Evolutionary conservation across 2,113 vertebrate species (phyloP).

Genomic region (Paraplagusia blochii): DNA sequence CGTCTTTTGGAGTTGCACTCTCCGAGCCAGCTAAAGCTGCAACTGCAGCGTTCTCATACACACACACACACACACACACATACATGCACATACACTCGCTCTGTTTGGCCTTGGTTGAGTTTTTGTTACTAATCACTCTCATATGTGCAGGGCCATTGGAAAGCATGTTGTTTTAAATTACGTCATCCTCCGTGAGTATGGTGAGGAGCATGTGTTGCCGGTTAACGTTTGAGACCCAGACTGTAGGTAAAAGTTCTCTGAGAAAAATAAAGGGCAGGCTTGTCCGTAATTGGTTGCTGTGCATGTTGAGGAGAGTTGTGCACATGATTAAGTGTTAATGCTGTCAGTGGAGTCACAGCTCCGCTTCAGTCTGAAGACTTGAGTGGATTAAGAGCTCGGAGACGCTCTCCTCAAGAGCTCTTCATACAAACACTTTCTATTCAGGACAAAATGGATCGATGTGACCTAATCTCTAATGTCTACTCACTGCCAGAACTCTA

Average conservation of each 20-base stretch:
- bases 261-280: constrained; percentile 13
- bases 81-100: constrained; percentile 19
- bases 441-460: constrained; percentile 9
- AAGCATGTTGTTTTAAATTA: constrained; percentile 54
- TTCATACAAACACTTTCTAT: constrained; percentile 27
- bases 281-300: constrained; percentile 8
- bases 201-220: constrained; percentile 43
- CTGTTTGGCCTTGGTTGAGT: constrained; percentile 31
- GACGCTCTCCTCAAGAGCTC: constrained; percentile 49
- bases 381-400: constrained; percentile 64
- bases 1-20: constrained; percentile 48
- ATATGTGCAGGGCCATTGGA: constrained; percentile 47
- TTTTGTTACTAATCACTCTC: constrained; percentile 58
- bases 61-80: constrained; percentile 20
- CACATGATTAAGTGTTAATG: neutral
- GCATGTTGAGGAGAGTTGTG: neutral
- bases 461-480: constrained; percentile 48
- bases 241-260: constrained; percentile 15
- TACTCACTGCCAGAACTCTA: constrained; percentile 16
- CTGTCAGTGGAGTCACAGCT: constrained; percentile 19
- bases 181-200: constrained; percentile 34
- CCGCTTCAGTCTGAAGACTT: constrained; percentile 33
- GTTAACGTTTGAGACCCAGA: constrained; percentile 37
- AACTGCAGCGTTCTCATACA: constrained; percentile 18
- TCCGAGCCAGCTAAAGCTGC: constrained; percentile 35